Conservation (phyloP, 2,888 invertebrate genomes). For the Brachylomia viminalis region DNA sequence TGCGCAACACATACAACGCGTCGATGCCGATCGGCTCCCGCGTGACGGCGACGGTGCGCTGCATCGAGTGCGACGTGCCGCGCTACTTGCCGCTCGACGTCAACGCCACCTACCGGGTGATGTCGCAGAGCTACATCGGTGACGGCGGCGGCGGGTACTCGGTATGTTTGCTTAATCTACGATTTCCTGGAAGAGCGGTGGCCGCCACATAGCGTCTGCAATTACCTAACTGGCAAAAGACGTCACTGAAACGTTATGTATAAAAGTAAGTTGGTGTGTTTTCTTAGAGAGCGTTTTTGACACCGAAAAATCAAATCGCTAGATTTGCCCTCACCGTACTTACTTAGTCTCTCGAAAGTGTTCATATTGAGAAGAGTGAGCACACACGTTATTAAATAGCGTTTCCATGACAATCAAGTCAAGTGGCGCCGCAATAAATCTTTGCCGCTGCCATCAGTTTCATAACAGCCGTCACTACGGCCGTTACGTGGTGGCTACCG, state of each 20-base stretch:
- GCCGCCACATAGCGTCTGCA: not conserved
- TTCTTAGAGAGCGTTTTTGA: not conserved
- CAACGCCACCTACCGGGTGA: conserved; percentile 91
- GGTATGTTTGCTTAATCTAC: conserved; percentile 69
- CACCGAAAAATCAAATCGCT: not conserved
- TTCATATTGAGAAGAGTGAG: too few species aligned
- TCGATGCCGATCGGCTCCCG: conserved; percentile 90
- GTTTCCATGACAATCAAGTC: not conserved
- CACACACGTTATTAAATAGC: not conserved
- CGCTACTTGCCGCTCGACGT: conserved; percentile 90
- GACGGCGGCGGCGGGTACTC: conserved; percentile 93
- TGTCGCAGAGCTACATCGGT: conserved; percentile 91
- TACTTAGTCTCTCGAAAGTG: not conserved
- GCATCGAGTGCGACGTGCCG: conserved; percentile 92
- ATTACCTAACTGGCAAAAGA: not conserved
- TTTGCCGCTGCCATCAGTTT: too few species aligned
- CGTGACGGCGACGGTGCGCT: conserved; percentile 90
- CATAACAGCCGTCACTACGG: too few species aligned
- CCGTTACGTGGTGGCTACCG: too few species aligned
- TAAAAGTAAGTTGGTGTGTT: not conserved
- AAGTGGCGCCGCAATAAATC: too few species aligned
- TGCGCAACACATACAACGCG: conserved; percentile 91
- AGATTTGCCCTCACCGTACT: not conserved
- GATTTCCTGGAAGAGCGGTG: not conserved
- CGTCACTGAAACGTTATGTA: not conserved